These are phyloP conservation scores for Maccullochella peelii DNA, from an alignment of 2,113 vertebrate species.

Conservation along the genomic window DNA sequence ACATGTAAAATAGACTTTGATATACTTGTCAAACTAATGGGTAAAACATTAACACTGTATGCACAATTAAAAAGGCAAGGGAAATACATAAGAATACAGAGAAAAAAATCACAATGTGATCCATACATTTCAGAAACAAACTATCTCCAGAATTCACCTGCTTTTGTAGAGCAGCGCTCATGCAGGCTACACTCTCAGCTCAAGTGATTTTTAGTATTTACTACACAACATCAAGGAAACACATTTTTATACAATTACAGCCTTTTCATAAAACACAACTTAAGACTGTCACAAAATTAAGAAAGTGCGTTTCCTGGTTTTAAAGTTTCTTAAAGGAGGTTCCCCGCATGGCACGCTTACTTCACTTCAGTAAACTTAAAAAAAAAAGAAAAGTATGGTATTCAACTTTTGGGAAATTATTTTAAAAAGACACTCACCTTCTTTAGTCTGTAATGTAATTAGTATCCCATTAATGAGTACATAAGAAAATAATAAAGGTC, in stretches of 20 bases:
- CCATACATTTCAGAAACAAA: not conserved
- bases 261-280: not conserved
- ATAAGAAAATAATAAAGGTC: slow-evolving; percentile 76
- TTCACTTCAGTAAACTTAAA: not conserved
- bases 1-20: not conserved
- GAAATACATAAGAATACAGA: not conserved
- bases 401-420: not conserved
- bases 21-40: not conserved
- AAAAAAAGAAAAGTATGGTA: not conserved
- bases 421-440: slow-evolving; percentile 77
- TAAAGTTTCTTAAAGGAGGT: slow-evolving; percentile 13
- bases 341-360: slow-evolving; percentile 54
- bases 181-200: not conserved
- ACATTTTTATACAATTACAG: not conserved
- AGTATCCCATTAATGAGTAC: slow-evolving; percentile 81
- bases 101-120: not conserved
- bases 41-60: not conserved
- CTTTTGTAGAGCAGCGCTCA: slow-evolving; percentile 26
- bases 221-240: not conserved
- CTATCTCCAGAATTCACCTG: slow-evolving; percentile 60
- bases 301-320: slow-evolving; percentile 39
- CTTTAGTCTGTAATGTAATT: slow-evolving; percentile 82
- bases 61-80: not conserved
- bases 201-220: not conserved
- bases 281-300: slow-evolving; percentile 13